These are phyloP conservation scores for Peromyscus eremicus DNA, from an alignment of 2,797 vertebrate genomes.

Conservation along the genomic window DNA sequence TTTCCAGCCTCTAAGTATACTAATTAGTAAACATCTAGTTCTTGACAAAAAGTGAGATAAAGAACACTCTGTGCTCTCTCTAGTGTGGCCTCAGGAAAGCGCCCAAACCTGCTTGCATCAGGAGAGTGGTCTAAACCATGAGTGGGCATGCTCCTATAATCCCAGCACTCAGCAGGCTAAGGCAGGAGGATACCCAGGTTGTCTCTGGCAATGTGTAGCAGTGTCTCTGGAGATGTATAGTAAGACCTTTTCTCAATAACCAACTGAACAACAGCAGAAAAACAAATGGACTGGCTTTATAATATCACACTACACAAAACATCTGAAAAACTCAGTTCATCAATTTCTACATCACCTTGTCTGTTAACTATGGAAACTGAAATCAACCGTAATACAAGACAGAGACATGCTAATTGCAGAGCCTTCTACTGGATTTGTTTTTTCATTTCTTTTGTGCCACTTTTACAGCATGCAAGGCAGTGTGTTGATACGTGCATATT, in stretches of 20 bases:
- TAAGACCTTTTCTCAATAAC: neutral
- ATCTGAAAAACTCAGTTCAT: neutral
- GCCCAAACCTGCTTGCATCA: neutral
- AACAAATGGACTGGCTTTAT: neutral
- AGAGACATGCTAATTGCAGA: neutral
- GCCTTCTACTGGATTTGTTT: neutral
- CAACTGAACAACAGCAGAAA: neutral
- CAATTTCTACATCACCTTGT: neutral
- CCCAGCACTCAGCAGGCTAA: no score
- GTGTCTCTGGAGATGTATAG: no score
- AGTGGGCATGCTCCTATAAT: neutral
- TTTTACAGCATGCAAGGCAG: neutral
- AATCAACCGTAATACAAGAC: neutral
- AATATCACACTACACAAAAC: neutral
- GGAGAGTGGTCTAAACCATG: neutral
- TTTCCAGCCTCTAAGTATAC: neutral
- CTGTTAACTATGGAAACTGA: neutral
- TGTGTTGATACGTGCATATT: neutral
- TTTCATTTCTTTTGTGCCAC: neutral
- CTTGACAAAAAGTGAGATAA: neutral
- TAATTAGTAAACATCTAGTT: slow-evolving; percentile 2
- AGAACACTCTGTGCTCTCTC: neutral
- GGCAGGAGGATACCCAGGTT: no score
- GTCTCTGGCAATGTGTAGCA: no score
- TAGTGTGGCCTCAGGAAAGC: neutral